phyloP scores from a whole-genome alignment of 2,797 vertebrate species.

The Lepilemur septentrionalis region DNA sequence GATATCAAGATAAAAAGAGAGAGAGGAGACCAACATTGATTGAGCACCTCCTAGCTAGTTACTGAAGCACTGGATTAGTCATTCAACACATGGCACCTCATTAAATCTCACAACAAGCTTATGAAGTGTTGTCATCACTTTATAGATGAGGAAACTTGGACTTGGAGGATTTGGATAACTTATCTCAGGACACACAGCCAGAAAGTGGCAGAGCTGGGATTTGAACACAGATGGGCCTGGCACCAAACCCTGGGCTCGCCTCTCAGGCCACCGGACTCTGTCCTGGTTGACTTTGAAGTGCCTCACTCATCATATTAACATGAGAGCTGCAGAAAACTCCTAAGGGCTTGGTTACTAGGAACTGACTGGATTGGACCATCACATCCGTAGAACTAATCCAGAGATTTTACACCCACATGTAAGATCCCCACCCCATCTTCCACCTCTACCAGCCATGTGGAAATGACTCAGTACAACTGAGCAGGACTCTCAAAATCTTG shows the following conservation, averaged over 20 bases:
- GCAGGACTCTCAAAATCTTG: background rate
- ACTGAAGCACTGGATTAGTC: background rate
- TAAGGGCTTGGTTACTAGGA: background rate
- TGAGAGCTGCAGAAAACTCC: background rate
- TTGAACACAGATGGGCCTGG: background rate
- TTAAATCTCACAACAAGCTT: background rate
- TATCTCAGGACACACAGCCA: background rate
- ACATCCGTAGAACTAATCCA: background rate
- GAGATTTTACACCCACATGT: background rate
- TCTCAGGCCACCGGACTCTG: background rate
- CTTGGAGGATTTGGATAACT: background rate
- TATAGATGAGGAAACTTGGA: background rate
- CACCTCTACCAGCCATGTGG: background rate
- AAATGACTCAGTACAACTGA: background rate
- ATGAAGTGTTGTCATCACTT: background rate
- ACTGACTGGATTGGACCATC: background rate
- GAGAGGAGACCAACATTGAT: background rate
- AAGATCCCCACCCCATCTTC: background rate
- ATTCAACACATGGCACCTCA: background rate
- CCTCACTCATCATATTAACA: background rate
- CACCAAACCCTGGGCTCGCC: background rate
- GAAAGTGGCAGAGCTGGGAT: background rate
- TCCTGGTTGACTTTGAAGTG: background rate
- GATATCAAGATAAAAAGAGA: background rate
- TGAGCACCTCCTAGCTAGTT: background rate